Evolutionary conservation across 2,888 invertebrate species (phyloP).

Genomic region (Campoletis raptor): DNA sequence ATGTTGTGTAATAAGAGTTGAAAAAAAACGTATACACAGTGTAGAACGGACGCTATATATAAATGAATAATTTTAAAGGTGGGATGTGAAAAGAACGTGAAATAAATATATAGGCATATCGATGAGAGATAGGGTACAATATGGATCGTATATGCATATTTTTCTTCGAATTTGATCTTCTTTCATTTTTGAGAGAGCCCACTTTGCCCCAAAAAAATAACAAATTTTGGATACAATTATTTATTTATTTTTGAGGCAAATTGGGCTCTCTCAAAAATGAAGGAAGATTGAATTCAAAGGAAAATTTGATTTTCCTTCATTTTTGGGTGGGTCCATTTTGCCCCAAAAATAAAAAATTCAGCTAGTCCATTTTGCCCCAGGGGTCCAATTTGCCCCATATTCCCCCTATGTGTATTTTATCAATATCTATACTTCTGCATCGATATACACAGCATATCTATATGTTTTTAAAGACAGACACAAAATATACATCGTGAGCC

Average conservation of each 20-base stretch:
- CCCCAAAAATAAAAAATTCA: too few species aligned
- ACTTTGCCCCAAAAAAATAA: too few species aligned
- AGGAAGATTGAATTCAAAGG: too few species aligned
- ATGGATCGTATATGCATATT: background rate
- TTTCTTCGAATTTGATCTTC: too few species aligned
- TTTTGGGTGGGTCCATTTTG: too few species aligned
- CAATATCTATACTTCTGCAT: background rate
- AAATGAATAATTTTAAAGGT: slow-evolving; percentile 33
- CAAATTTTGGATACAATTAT: too few species aligned
- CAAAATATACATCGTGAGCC: background rate
- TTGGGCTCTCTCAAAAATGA: too few species aligned
- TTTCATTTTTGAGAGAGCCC: too few species aligned
- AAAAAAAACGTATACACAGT: background rate
- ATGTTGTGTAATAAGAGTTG: slow-evolving; percentile 29
- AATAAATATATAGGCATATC: background rate
- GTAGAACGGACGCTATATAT: background rate
- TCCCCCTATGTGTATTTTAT: background rate
- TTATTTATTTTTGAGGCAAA: too few species aligned
- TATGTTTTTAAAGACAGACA: background rate
- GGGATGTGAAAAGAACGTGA: background rate
- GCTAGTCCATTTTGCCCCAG: too few species aligned
- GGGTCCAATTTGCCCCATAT: too few species aligned
- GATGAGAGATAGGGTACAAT: background rate
- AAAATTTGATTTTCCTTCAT: too few species aligned
- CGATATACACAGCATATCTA: background rate